These are phyloP conservation scores for Cyprinodon tularosa DNA, from an alignment of 2,113 vertebrate genomes.

Conservation along the genomic window DNA sequence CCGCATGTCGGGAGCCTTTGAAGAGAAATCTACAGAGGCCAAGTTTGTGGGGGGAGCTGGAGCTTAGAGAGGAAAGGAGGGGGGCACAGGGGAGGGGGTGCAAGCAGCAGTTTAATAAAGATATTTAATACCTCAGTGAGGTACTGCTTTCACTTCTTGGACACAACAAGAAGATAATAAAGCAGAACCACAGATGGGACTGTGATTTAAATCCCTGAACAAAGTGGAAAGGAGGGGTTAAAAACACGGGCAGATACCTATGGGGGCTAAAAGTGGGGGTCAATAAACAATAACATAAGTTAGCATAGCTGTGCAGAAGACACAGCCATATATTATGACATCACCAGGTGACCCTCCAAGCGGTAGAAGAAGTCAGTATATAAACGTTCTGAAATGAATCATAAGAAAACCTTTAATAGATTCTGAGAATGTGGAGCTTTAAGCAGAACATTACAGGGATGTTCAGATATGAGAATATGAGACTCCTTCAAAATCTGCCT, in stretches of 20 bases:
- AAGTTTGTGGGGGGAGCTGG: constrained; percentile 59
- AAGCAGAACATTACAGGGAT: too few species aligned
- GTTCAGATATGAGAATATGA: too few species aligned
- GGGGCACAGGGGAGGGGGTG: constrained; percentile 15
- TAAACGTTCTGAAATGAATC: too few species aligned
- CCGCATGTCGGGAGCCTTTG: constrained; percentile 74
- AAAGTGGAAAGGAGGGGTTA: constrained; percentile 7
- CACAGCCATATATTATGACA: too few species aligned
- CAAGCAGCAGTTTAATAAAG: constrained; percentile 78
- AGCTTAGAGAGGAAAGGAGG: constrained; percentile 59
- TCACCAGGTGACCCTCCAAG: too few species aligned
- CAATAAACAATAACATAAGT: too few species aligned
- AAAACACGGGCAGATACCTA: background rate
- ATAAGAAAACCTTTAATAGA: too few species aligned
- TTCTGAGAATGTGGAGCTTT: too few species aligned
- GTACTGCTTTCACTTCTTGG: constrained; percentile 68
- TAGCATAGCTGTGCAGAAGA: too few species aligned
- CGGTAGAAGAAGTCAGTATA: too few species aligned
- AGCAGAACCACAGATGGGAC: constrained; percentile 54
- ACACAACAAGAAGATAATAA: constrained; percentile 60
- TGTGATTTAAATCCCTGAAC: constrained; percentile 31
- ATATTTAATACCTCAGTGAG: constrained; percentile 79
- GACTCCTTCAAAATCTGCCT: too few species aligned
- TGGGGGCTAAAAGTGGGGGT: too few species aligned
- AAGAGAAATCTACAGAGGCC: constrained; percentile 56